A percentile compares a stretch with the other conserved stretches of the same genome.
Conservation (phyloP, 1,140 invertebrate species). For the Babylonia areolata region DNA sequence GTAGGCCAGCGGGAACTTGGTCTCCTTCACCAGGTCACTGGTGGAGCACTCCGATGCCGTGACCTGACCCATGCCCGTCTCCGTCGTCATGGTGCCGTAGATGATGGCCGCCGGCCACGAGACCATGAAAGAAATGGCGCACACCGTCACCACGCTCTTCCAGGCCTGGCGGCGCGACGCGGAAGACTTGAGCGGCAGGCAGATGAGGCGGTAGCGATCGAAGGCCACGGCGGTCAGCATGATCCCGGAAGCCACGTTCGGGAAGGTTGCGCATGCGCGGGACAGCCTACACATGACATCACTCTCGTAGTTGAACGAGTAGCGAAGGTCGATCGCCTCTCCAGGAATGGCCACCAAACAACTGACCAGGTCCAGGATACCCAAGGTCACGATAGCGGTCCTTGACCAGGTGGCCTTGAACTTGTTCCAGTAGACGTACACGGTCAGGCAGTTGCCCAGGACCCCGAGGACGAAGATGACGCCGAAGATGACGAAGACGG, state of each 20-base stretch:
- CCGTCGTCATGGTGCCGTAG: constrained; percentile 51
- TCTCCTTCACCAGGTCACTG: constrained; percentile 45
- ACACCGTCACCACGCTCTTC: constrained; percentile 40
- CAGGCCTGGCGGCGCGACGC: constrained; percentile 14
- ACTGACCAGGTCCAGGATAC: constrained; percentile 60
- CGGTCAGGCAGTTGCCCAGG: constrained; percentile 59
- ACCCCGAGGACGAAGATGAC: constrained; percentile 58
- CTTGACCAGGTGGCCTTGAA: constrained; percentile 57
- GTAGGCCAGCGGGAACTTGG: constrained; percentile 47
- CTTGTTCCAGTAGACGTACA: constrained; percentile 58
- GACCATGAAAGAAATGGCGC: constrained; percentile 46
- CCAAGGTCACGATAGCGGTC: constrained; percentile 62
- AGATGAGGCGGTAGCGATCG: constrained; percentile 62
- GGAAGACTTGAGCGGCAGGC: constrained; percentile 51
- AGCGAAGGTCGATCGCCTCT: constrained; percentile 63
- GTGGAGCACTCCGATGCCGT: constrained; percentile 57
- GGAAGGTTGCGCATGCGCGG: constrained; percentile 54
- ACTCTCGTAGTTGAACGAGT: constrained; percentile 53
- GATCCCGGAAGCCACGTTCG: constrained; percentile 59
- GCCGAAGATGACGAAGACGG: constrained; percentile 48
- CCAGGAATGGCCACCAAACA: constrained; percentile 63
- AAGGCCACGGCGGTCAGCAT: constrained; percentile 60
- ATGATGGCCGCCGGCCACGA: constrained; percentile 60
- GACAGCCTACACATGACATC: constrained; percentile 55
- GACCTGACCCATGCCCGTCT: constrained; percentile 46